Evolutionary conservation across 2,888 invertebrate genomes (phyloP), one percentile per base, ranked within the genome.

Genomic region (Oscheius onirici): DNA sequence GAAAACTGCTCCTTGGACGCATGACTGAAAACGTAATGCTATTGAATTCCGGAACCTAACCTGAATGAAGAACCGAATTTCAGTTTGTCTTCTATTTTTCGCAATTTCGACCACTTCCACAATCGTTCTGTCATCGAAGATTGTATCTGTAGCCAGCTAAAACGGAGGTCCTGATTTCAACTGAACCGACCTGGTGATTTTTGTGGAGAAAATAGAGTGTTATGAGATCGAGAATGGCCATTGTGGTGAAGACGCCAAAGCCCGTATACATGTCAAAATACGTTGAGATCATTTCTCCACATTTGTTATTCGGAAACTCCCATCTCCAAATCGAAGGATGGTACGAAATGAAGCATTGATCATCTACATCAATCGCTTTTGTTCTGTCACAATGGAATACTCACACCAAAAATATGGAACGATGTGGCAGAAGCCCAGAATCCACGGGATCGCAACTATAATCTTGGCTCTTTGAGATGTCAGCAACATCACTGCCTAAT

Each of bases 191-290:
- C 22, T 67, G 71, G 34, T 75, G 70, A 40, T 74, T 78, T 26
- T 70, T 63, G 17, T 73, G 73, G 6, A 75, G 63, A 13, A 75
- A 69, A 43, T 60, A 51, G 20, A 71, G 60, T 8, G 80, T 80
- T 2, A 58, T 34, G 15, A 78, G 66, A 65, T 80, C 80, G 10
- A 78, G 51, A 10, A 71, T 58, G 24, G 71, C 71, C 71, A 78
- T 78, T 1, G 73, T 61, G 17, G 63, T 65, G 57, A 80, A 78
- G 26, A 75, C 75, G 1, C 72, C 70, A 15, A 78, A 71, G 60
- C 78, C 75, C 15, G 75, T 76, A 41, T 78, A 75, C 46, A 73
- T 76, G 63, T 80, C 80, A 3, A 76, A 75, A 46, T 78, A 78
- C 0, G 68, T 74, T 15, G 78, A 76, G 3, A 80, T 75, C 1